Evolutionary conservation across 2,888 invertebrate genomes (phyloP).

Genomic region (Theretra japonica): DNA sequence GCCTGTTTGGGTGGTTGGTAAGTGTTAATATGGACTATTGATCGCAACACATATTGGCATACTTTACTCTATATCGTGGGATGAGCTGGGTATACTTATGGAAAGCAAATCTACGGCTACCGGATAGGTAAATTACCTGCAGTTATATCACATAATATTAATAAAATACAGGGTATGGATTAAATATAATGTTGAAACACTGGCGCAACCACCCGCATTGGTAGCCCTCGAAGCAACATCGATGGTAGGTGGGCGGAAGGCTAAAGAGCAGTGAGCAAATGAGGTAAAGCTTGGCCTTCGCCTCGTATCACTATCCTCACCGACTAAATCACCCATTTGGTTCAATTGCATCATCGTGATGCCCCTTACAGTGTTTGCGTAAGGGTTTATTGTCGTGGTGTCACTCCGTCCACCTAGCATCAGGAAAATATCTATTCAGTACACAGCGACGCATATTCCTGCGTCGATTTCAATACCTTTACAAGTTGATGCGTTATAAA

Average conservation of each 20-base stretch:
- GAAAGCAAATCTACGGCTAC: too few relatives aligned
- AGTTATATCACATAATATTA: neutral
- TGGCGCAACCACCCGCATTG: slow-evolving; percentile 8
- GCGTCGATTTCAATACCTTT: neutral
- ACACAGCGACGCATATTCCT: slow-evolving; percentile 5
- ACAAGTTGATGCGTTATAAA: neutral
- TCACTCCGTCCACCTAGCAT: slow-evolving; percentile 84
- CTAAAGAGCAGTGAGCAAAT: slow-evolving; percentile 60
- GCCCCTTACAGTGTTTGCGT: slow-evolving; percentile 65
- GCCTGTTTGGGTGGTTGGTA: slow-evolving; percentile 19
- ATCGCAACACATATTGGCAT: too few relatives aligned
- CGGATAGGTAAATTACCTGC: too few relatives aligned
- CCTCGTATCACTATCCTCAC: slow-evolving; percentile 59
- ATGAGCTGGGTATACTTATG: neutral
- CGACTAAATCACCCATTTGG: slow-evolving; percentile 80
- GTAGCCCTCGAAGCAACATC: slow-evolving; percentile 35
- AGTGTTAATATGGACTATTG: neutral
- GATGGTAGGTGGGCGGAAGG: slow-evolving; percentile 83
- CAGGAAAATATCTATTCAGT: slow-evolving; percentile 50
- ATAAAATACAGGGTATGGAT: neutral
- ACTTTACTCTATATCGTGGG: neutral
- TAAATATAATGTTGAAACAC: neutral
- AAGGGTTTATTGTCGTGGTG: slow-evolving; percentile 58
- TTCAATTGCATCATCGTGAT: slow-evolving; percentile 76
- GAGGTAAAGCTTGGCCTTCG: slow-evolving; percentile 57